phyloP scores from a whole-genome alignment of 2,888 invertebrate genomes.

The Allygus modestus region DNA sequence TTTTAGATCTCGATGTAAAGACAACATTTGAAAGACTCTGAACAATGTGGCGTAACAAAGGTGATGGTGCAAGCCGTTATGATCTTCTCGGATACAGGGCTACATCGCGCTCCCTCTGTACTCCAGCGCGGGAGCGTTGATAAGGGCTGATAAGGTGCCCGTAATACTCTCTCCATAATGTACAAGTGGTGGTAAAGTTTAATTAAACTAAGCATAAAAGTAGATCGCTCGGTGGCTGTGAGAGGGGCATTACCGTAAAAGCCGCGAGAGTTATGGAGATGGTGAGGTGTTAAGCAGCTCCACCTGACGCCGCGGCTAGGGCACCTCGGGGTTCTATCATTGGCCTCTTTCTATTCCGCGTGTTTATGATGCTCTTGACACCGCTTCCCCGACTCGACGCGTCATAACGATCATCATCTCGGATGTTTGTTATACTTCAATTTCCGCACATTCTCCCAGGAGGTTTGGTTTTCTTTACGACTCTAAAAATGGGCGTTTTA shows the following conservation, averaged over 20 bases:
- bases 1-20: background rate
- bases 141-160: background rate
- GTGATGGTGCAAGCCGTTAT: slow-evolving; percentile 16
- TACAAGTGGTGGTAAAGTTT: slow-evolving; percentile 48
- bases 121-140: background rate
- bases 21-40: background rate
- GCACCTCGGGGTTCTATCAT: background rate
- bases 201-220: slow-evolving; percentile 51
- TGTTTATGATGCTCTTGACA: background rate
- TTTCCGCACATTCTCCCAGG: background rate
- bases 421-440: background rate
- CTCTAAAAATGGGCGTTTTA: too few relatives aligned
- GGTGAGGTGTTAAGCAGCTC: slow-evolving; percentile 33
- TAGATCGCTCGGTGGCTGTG: slow-evolving; percentile 12
- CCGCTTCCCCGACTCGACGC: background rate
- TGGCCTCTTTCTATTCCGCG: background rate
- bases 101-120: background rate
- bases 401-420: background rate
- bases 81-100: slow-evolving; percentile 14
- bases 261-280: slow-evolving; percentile 35
- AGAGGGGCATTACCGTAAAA: slow-evolving; percentile 33
- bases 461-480: background rate
- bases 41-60: background rate
- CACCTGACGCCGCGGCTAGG: background rate
- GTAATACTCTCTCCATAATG: slow-evolving; percentile 13